Percentiles rank a stretch among this genome's conserved stretches.
These are phyloP conservation scores for Kobus ellipsiprymnus DNA, from an alignment of 2,113 vertebrate species.

Conservation along the genomic window DNA sequence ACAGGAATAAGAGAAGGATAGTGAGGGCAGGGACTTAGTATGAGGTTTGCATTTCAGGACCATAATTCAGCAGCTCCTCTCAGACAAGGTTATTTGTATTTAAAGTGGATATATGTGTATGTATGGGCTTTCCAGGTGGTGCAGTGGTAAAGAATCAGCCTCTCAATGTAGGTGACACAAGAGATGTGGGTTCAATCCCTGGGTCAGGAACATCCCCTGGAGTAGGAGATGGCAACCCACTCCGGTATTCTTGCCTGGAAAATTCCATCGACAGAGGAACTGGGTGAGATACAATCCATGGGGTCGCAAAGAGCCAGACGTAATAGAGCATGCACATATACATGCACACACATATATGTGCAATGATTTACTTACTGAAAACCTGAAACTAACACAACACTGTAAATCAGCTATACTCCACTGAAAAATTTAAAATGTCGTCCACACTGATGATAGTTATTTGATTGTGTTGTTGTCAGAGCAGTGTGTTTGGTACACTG, in stretches of 20 bases:
- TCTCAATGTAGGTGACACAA: not conserved
- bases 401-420: not conserved
- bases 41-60: not conserved
- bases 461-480: not conserved
- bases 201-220: not conserved
- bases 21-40: not conserved
- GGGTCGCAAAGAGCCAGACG: not conserved
- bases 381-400: not conserved
- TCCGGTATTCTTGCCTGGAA: not conserved
- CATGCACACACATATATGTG: not conserved
- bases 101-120: not conserved
- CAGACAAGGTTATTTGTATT: not conserved
- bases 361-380: not conserved
- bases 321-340: not conserved
- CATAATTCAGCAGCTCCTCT: not conserved
- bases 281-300: not conserved
- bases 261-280: not conserved
- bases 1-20: not conserved
- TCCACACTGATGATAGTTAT: not conserved
- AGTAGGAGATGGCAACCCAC: not conserved
- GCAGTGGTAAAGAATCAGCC: not conserved
- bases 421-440: not conserved
- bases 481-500: not conserved
- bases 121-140: not conserved
- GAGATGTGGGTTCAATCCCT: not conserved